Percentiles rank a stretch among this genome's conserved stretches.
phyloP scores from a whole-genome alignment of 2,113 vertebrate species.

The Dipodomys spectabilis region DNA sequence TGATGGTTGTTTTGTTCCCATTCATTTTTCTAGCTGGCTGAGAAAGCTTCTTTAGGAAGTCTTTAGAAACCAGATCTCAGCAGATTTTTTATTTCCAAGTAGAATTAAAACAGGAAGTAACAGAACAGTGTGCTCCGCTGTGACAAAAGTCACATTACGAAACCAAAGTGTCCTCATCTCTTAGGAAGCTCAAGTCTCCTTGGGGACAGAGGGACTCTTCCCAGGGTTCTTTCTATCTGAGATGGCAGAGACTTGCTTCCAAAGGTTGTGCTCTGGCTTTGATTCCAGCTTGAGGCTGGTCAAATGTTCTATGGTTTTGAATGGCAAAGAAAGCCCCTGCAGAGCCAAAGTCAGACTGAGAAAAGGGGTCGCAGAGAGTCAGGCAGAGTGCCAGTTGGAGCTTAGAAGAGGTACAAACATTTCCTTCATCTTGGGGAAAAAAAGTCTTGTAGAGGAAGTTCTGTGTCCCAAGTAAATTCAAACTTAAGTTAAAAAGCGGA shows the following conservation, averaged over 20 bases:
- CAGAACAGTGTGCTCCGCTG: constrained; percentile 22
- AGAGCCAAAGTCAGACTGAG: neutral
- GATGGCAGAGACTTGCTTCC: constrained; percentile 5
- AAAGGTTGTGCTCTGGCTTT: neutral
- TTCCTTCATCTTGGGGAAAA: constrained; percentile 58
- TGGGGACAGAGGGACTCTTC: neutral
- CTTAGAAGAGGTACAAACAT: constrained; percentile 24
- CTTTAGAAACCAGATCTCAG: constrained; percentile 68
- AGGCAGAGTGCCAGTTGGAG: neutral
- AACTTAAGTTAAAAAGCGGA: constrained; percentile 68
- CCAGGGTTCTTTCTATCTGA: constrained; percentile 2
- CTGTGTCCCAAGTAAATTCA: constrained; percentile 54
- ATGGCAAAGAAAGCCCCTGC: neutral
- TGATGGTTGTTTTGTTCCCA: neutral
- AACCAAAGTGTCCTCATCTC: constrained; percentile 45
- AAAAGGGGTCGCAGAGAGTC: neutral
- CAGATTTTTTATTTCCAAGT: constrained; percentile 69
- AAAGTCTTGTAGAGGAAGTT: constrained; percentile 52
- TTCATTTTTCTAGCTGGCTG: neutral
- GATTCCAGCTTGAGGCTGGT: neutral
- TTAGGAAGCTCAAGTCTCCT: neutral
- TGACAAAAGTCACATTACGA: constrained; percentile 59
- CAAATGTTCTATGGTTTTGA: neutral
- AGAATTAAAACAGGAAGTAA: constrained; percentile 77
- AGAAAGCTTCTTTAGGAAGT: constrained; percentile 7